Percentiles rank a stretch among this genome's conserved stretches.
phyloP scores from a whole-genome alignment of 2,797 vertebrate species.

The Hydrocynus forskahlii region DNA sequence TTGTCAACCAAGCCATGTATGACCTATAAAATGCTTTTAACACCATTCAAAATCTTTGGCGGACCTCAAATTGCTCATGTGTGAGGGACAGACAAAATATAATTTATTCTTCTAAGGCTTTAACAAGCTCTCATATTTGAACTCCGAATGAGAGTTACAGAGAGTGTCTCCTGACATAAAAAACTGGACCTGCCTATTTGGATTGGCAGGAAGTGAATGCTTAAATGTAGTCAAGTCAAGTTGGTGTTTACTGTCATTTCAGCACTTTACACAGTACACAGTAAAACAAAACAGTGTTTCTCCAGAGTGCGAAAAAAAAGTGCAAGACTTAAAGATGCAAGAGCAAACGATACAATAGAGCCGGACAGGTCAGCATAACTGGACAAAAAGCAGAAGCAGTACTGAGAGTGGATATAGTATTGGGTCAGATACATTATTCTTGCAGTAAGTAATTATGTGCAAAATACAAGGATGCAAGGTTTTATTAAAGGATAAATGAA shows the following conservation, averaged over 20 bases:
- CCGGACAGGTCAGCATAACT: too few species aligned
- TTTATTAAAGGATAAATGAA: background rate
- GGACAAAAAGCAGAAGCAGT: too few species aligned
- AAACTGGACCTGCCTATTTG: background rate
- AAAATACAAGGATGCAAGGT: too few species aligned
- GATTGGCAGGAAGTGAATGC: background rate
- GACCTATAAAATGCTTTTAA: slow-evolving; percentile 38
- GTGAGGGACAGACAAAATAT: slow-evolving; percentile 14
- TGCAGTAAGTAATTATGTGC: too few species aligned
- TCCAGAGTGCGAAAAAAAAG: too few species aligned
- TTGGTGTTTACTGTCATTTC: too few species aligned
- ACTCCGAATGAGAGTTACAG: background rate
- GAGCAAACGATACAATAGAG: too few species aligned
- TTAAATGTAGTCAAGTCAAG: background rate
- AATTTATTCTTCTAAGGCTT: slow-evolving; percentile 16
- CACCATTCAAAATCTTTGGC: slow-evolving; percentile 23
- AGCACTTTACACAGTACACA: too few species aligned
- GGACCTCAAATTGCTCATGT: slow-evolving; percentile 17
- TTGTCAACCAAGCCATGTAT: slow-evolving; percentile 28
- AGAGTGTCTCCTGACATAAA: background rate
- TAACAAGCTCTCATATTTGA: background rate
- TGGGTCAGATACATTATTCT: too few species aligned
- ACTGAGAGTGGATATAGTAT: too few species aligned
- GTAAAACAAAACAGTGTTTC: too few species aligned
- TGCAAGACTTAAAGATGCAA: too few species aligned